Evolutionary conservation across 2,888 invertebrate species (phyloP).

Genomic region (Metalampra italica): DNA sequence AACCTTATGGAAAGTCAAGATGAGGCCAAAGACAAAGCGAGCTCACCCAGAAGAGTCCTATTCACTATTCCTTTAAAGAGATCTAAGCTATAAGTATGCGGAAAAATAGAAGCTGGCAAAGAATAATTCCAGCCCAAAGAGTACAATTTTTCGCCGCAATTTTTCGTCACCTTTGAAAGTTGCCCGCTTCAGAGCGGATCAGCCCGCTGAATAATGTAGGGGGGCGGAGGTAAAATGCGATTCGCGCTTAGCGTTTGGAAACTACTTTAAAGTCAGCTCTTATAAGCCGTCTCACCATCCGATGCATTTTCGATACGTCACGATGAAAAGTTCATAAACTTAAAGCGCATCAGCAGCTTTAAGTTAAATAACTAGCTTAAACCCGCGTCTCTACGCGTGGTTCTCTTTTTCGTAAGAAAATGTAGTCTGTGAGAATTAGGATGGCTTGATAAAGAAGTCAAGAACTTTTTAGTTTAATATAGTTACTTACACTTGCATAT

Average conservation of each 20-base stretch:
- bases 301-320: conserved; percentile 60
- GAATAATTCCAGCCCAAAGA: not conserved
- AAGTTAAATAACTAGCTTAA: not conserved
- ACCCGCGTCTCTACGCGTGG: too few relatives aligned
- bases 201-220: conserved; percentile 43
- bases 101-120: too few relatives aligned
- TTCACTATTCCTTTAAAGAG: too few relatives aligned
- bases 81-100: too few relatives aligned
- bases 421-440: not conserved
- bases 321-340: conserved; percentile 47
- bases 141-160: not conserved
- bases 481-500: too few relatives aligned
- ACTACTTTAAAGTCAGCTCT: conserved; percentile 60
- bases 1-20: too few relatives aligned
- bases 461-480: too few relatives aligned
- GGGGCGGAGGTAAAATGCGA: conserved; percentile 36
- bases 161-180: conserved; percentile 3
- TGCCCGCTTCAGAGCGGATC: conserved; percentile 4
- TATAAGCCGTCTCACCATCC: conserved; percentile 55
- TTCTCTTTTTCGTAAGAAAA: not conserved
- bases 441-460: too few relatives aligned
- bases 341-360: conserved; percentile 27
- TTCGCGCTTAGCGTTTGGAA: conserved; percentile 44
- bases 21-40: too few relatives aligned
- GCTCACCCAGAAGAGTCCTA: too few relatives aligned